Base-by-base conservation (phyloP, 1,140 invertebrate species). In the Lepidurus arcticus region DNA sequence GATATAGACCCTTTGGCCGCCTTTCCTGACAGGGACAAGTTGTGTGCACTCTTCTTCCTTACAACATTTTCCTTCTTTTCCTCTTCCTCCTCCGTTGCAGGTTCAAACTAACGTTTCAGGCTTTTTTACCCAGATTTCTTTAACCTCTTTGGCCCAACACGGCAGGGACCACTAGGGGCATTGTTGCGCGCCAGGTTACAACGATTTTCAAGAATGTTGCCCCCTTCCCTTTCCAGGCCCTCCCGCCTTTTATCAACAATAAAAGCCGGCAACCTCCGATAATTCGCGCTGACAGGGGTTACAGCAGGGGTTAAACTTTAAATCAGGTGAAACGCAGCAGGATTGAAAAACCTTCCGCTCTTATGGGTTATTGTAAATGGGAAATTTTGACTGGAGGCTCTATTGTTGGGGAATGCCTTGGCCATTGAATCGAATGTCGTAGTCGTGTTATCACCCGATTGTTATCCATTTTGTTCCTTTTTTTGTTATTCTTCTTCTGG, bases 291-390 rank as follows among this genome's bases (percentile, higher is more conserved):
- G 42, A 47, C 74, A 44, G 42, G 42, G 74, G 42, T 75, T 44
- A 75, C 74, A 47, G 74, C 74, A 44, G 74, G 42, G 76, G 74
- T 79, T 26, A 78, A 34, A 78, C 34, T 78, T 78, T 45, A 78
- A 44, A 78, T 42, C 75, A 78, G 73, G 47, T 44, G 53, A 21
- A 47, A 65, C 47, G 47, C 26, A 43, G 43, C 43, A 43, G 43
- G 26, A 34, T 34, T 34, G 34, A 34, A 34, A 34, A 34, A 34
- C 34, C 34, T 34, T 34, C 34, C 34, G 34, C 34, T 34, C 34
- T 34, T 34, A 34, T 34, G 34, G 34, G 34, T 34, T 34, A 34
- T 34, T 34, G 34, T 34, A 34, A 34, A 34, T 34, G 34, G 34
- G 34, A 34, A 34, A 34, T 34, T 34, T 34, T 34, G 34, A 34